These are phyloP conservation scores for Antennarius maculatus DNA, from an alignment of 2,797 vertebrate genomes.

Conservation along the genomic window DNA sequence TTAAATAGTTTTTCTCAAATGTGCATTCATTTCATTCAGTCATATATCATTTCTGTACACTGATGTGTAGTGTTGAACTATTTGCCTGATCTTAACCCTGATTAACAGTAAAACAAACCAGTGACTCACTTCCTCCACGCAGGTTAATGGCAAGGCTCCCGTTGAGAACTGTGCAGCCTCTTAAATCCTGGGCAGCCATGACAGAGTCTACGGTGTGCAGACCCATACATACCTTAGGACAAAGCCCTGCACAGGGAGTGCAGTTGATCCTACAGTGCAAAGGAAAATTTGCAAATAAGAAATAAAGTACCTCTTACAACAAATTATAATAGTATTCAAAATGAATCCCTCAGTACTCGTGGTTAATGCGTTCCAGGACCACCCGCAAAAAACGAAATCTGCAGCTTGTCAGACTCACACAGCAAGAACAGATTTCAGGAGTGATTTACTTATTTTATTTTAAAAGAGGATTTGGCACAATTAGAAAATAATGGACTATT, in stretches of 20 bases:
- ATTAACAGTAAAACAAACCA: conserved; percentile 27
- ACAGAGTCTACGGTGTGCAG: conserved; percentile 93
- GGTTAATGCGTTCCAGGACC: too few species aligned
- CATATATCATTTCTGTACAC: not conserved
- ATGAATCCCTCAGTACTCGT: too few species aligned
- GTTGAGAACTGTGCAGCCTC: conserved; percentile 93
- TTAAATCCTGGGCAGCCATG: conserved; percentile 90
- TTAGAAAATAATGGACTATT: conserved; percentile 36
- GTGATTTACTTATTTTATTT: conserved; percentile 5
- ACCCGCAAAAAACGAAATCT: conserved; percentile 2
- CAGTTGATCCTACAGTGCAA: conserved; percentile 85
- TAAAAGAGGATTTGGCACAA: conserved; percentile 19
- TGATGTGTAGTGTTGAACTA: not conserved
- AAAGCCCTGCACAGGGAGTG: conserved; percentile 90
- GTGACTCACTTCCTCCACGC: conserved; percentile 92
- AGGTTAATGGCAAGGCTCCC: conserved; percentile 95
- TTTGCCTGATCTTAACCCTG: not conserved
- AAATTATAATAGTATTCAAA: not conserved
- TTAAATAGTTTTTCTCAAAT: too few species aligned
- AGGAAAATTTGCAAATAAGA: not conserved
- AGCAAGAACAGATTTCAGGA: not conserved
- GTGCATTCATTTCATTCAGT: not conserved
- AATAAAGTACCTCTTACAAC: not conserved
- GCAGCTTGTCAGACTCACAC: conserved; percentile 13
- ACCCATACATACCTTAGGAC: conserved; percentile 93